These are phyloP conservation scores for Goniozus legneri DNA, from an alignment of 1,140 invertebrate genomes.

Conservation along the genomic window DNA sequence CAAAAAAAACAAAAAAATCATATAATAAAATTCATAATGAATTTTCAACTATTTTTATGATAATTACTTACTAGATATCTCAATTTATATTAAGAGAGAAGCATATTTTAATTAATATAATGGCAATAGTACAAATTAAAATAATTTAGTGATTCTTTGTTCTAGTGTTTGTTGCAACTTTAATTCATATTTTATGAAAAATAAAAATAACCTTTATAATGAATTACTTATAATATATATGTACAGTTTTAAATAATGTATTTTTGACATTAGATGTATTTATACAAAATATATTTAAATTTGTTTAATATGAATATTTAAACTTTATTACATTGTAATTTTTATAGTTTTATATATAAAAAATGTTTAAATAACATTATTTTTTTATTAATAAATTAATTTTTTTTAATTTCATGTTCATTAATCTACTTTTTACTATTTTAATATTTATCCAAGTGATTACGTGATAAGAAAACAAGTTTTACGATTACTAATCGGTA, in stretches of 20 bases:
- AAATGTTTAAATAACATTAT: conserved; percentile 1
- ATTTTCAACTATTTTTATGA: conserved; percentile 42
- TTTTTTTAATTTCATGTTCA: conserved; percentile 16
- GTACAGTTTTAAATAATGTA: background rate
- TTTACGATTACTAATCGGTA: too few species aligned
- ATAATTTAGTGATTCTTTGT: background rate
- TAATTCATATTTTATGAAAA: too few species aligned
- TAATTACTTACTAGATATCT: conserved; percentile 50
- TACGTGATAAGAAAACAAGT: too few species aligned
- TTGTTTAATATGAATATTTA: conserved; percentile 5
- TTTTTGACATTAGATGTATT: conserved; percentile 1
- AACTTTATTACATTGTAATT: conserved; percentile 1
- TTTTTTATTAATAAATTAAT: background rate
- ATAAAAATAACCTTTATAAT: too few species aligned
- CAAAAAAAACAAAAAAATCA: background rate
- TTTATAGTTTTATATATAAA: background rate
- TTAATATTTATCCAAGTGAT: too few species aligned
- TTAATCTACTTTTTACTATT: background rate
- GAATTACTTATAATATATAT: conserved; percentile 3
- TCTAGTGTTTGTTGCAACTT: too few species aligned
- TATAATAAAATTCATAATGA: conserved; percentile 12
- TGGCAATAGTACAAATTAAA: conserved; percentile 24
- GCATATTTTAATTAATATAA: too few species aligned
- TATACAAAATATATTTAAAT: conserved; percentile 1
- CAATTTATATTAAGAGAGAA: too few species aligned